phyloP scores from a whole-genome alignment of 64 coral and sea anemone genomes.

The Orbicella faveolata region DNA sequence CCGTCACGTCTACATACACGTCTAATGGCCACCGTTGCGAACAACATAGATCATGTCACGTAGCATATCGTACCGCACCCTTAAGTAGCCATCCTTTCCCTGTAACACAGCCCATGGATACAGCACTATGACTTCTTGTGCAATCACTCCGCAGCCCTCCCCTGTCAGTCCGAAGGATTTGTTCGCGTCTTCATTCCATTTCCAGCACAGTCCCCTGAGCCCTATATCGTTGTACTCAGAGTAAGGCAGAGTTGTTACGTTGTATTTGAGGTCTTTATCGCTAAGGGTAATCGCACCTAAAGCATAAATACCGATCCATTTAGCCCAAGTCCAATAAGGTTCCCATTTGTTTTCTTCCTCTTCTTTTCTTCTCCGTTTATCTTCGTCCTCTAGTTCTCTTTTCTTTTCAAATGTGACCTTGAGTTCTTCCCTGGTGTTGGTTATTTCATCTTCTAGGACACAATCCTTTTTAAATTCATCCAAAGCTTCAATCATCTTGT shows the following conservation, averaged over 20 bases:
- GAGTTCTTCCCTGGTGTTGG: not conserved
- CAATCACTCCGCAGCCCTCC: slow-evolving; percentile 47
- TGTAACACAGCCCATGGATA: slow-evolving; percentile 57
- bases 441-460: slow-evolving; percentile 16
- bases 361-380: not conserved
- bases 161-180: slow-evolving; percentile 43
- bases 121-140: slow-evolving; percentile 60
- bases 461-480: slow-evolving; percentile 50
- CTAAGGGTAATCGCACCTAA: too few relatives aligned
- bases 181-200: slow-evolving; percentile 22
- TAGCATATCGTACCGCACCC: not conserved
- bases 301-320: not conserved
- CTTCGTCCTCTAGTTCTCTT: slow-evolving; percentile 27
- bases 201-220: slow-evolving; percentile 12
- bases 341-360: not conserved
- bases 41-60: not conserved
- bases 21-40: not conserved
- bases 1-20: too few relatives aligned
- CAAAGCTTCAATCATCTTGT: slow-evolving; percentile 10
- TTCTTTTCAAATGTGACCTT: not conserved
- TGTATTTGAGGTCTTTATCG: not conserved
- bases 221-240: slow-evolving; percentile 13
- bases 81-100: slow-evolving; percentile 49
- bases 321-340: not conserved
- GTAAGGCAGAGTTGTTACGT: not conserved